Conservation (phyloP, 2,888 invertebrate species). For the Steinernema carpocapsae region DNA sequence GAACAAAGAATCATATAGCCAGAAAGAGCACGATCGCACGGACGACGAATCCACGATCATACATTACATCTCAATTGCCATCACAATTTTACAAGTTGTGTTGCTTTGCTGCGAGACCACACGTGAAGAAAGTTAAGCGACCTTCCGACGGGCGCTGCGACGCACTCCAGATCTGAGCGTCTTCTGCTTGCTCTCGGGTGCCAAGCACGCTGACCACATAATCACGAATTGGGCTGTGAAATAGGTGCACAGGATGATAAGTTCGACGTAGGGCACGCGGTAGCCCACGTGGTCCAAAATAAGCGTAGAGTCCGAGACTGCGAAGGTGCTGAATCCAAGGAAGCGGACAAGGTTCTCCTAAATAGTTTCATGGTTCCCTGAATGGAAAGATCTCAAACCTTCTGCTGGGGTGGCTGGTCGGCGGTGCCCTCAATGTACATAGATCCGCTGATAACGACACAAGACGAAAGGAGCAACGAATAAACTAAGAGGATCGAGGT, state of each 20-base stretch:
- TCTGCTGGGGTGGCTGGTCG: constrained; percentile 25
- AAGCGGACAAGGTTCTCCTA: constrained; percentile 45
- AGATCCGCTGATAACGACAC: constrained; percentile 37
- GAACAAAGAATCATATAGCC: too few relatives aligned
- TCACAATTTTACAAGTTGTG: too few relatives aligned
- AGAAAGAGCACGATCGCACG: too few relatives aligned
- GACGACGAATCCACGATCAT: too few relatives aligned
- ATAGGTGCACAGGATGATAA: constrained; percentile 55
- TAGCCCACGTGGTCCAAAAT: constrained; percentile 57
- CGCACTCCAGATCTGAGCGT: not conserved
- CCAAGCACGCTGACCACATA: constrained; percentile 31
- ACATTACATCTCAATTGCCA: not conserved
- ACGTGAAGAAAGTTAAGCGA: not conserved
- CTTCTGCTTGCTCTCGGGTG: not conserved
- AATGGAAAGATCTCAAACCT: constrained; percentile 19
- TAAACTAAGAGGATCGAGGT: constrained; percentile 41
- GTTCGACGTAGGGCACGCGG: constrained; percentile 45
- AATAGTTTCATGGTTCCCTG: not conserved
- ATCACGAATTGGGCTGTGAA: constrained; percentile 58
- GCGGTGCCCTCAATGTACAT: constrained; percentile 23
- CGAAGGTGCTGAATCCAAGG: constrained; percentile 51
- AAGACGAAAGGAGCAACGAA: constrained; percentile 39
- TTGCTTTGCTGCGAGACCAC: not conserved
- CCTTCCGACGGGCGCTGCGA: not conserved
- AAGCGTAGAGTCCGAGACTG: constrained; percentile 57